Conservation (phyloP, 2,888 invertebrate species). For the Cheilosia soror region DNA sequence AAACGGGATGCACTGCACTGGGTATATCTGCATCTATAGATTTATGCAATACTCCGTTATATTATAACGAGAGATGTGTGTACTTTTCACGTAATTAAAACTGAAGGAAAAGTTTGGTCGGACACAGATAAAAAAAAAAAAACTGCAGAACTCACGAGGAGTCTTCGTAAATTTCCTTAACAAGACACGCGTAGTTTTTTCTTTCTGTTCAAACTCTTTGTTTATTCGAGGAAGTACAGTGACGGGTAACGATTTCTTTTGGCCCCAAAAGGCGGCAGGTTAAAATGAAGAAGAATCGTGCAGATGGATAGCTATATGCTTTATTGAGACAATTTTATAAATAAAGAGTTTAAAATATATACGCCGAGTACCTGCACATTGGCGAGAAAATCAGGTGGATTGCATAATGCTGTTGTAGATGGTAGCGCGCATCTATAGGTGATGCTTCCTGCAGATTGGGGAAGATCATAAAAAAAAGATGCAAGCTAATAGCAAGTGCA, state of each 20-base stretch:
- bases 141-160: conserved; percentile 43
- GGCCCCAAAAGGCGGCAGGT: conserved; percentile 21
- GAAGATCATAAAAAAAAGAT: conserved; percentile 32
- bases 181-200: conserved; percentile 32
- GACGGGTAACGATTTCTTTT: conserved; percentile 42
- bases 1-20: neutral
- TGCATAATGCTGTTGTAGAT: conserved; percentile 40
- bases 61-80: conserved; percentile 38
- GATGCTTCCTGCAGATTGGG: neutral
- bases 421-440: neutral
- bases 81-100: conserved; percentile 70
- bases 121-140: neutral
- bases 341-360: conserved; percentile 19
- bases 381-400: conserved; percentile 54
- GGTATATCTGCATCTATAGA: neutral
- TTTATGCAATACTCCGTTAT: conserved; percentile 52
- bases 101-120: conserved; percentile 54
- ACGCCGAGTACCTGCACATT: conserved; percentile 12
- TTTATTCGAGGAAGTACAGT: conserved; percentile 55
- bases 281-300: conserved; percentile 45
- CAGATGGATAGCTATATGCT: conserved; percentile 37
- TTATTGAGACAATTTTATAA: conserved; percentile 49
- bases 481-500: conserved; percentile 24
- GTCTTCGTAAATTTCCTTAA: conserved; percentile 40
- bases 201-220: conserved; percentile 18